Evolutionary conservation across 2,797 vertebrate genomes (phyloP), one percentile per base, ranked within the genome.

Genomic region (Nannoperca australis): DNA sequence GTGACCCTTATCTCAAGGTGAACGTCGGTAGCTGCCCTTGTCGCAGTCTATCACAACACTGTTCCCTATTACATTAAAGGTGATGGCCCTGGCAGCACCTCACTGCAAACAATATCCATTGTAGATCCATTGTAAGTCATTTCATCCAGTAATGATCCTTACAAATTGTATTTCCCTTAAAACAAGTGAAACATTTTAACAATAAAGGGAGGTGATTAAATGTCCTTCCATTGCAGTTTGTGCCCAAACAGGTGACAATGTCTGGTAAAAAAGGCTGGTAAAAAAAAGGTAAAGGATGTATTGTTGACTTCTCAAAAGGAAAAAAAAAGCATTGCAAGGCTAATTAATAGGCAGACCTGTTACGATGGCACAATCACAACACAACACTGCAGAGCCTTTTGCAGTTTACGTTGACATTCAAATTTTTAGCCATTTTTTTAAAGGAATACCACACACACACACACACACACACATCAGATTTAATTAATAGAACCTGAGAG

Each of bases 1-100:
- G 73, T 88, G 90, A 94, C 91, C 92, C 87, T 83, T 89, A 80
- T 93, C 90, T 94, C 91, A 94, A 94, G 92, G 94, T 94, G 93
- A 95, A 88, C 55, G 71, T 92, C 88, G 78, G 75, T 51, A 71
- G 91, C 88, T 81, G 85, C 80, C 83, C 84, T 79, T 65, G 89
- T 89, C 72, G 64, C 89, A 85, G 88, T 91, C 90, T 85, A 91
- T 92, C 90, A 94, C 68, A 81, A 53, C 89, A 82, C 81, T 70
- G 67, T 71, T 89, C 85, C 85, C 82, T 82, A 86, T 89, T 88
- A 88, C 76, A 81, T 86, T 90, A 79, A 38, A 89, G 84, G 71
- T 80, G 85, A 85, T 70, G 75, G 78, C 86, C 85, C 81, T 73
- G 87, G 78, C 78, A 79, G 83, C 42, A 58, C 60, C 73, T 79